Base-by-base conservation (phyloP, 2,113 vertebrate genomes). In the Sterrhoptilus dennistouni region DNA sequence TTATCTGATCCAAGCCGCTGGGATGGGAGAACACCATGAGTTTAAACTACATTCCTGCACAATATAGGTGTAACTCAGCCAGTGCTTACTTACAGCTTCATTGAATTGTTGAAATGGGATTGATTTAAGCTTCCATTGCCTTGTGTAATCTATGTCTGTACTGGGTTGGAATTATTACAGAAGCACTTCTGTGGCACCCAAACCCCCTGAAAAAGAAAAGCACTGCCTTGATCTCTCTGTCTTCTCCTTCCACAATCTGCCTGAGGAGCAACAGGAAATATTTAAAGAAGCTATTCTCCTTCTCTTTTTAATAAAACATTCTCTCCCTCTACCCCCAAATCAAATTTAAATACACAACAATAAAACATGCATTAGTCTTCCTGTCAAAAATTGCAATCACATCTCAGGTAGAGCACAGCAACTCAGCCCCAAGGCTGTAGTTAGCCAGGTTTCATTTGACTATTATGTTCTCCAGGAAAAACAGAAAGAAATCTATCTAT, bases 331-430 rank as follows among this genome's bases (percentile, higher is more conserved):
- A 71, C 31, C 63, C 40, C 35, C 83, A 96, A 98, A 95, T 96
- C 78, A 91, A 95, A 96, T 97, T 96, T 96, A 97, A 97, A 97
- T 95, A 95, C 63, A 89, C 75, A 96, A 96, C 97, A 87, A 79
- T 96, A 96, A 97, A 92, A 80, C 57, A 89, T 3, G 9, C 75
- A 96, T 96, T 92, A 89, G 80, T 97, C 89, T 92, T 81, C 95
- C 72, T 96, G 89, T 85, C 96, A 97, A 77, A 92, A 92, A 93
- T 12, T 59, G 92, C 91, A 63, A 92, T 93, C 70, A 71, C 66
- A 84, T 92, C 92, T 90, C 91, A 95, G 75, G 72, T 95, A 70
- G 89, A 90, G 71, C 60, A 91, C 78, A 91, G 49, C 40, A 1
- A 21, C 71, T 95, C 44, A 70, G 95, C 71, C 88, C 90, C 76